phyloP scores from a whole-genome alignment of 2,113 vertebrate genomes.

The Dendropsophus ebraccatus region DNA sequence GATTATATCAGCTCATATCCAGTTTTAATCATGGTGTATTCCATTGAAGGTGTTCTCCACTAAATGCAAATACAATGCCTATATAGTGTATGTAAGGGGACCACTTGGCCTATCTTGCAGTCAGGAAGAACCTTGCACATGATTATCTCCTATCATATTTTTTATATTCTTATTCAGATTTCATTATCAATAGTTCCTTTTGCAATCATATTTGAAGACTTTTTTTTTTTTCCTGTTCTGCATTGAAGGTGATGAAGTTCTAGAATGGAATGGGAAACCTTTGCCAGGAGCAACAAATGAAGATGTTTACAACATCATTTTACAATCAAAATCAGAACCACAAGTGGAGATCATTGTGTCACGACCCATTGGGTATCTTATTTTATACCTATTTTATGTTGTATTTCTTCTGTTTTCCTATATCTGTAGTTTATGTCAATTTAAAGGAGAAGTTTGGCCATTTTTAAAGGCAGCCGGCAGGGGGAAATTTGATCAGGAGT shows the following conservation, averaged over 20 bases:
- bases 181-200: neutral
- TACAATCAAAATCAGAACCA: conserved; percentile 97
- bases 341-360: conserved; percentile 99
- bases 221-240: conserved; percentile 55
- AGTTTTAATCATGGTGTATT: neutral
- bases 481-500: no score
- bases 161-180: neutral
- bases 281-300: conserved; percentile 98
- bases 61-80: neutral
- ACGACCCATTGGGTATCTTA: conserved; percentile 90
- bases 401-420: no score
- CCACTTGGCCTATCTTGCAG: neutral
- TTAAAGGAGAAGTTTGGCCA: no score
- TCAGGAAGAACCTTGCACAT: neutral
- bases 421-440: no score
- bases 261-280: conserved; percentile 98
- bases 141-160: neutral
- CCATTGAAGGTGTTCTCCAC: neutral
- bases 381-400: neutral
- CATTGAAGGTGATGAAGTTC: conserved; percentile 93
- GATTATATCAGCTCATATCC: no score
- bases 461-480: no score
- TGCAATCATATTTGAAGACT: neutral
- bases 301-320: conserved; percentile 99
- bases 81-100: neutral